A percentile compares a stretch with the other conserved stretches of the same genome.
Conservation (phyloP, 2,888 invertebrate species). For the Geophilus truncorum region DNA sequence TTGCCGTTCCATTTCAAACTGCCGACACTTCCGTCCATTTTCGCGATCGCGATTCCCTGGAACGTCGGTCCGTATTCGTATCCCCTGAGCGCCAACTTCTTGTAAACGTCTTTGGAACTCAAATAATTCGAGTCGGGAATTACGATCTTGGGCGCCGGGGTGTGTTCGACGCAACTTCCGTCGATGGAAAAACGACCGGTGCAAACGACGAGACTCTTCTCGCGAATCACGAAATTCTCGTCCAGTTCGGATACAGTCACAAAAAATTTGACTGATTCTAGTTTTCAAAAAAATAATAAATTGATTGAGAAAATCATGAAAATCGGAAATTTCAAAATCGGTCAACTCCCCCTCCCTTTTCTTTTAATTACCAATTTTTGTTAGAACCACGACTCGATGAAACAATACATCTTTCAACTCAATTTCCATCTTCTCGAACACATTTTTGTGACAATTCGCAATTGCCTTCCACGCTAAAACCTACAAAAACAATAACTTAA, state of each 20-base stretch:
- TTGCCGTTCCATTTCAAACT: not conserved
- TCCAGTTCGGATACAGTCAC: not conserved
- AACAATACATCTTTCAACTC: conserved; percentile 85
- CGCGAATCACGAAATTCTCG: not conserved
- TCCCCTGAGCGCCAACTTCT: conserved; percentile 36
- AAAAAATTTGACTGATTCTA: not conserved
- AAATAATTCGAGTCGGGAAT: not conserved
- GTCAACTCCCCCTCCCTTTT: too few relatives aligned
- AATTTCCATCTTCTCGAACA: conserved; percentile 73
- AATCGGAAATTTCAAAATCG: too few relatives aligned
- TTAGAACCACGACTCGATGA: conserved; percentile 86
- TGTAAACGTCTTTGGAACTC: conserved; percentile 35
- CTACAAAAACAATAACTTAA: too few relatives aligned
- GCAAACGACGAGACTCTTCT: not conserved
- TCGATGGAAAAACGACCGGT: not conserved
- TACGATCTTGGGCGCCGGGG: too few relatives aligned
- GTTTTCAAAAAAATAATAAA: not conserved
- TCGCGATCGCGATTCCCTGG: conserved; percentile 44
- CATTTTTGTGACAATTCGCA: conserved; percentile 69
- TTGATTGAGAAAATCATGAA: not conserved
- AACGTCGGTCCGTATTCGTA: conserved; percentile 39
- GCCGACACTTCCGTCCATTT: conserved; percentile 28
- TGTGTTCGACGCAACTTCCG: not conserved
- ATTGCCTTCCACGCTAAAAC: conserved; percentile 78
- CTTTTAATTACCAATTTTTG: conserved; percentile 61